These are phyloP conservation scores for Gymnocephalus cernua DNA, from an alignment of 2,113 vertebrate species.

Conservation along the genomic window DNA sequence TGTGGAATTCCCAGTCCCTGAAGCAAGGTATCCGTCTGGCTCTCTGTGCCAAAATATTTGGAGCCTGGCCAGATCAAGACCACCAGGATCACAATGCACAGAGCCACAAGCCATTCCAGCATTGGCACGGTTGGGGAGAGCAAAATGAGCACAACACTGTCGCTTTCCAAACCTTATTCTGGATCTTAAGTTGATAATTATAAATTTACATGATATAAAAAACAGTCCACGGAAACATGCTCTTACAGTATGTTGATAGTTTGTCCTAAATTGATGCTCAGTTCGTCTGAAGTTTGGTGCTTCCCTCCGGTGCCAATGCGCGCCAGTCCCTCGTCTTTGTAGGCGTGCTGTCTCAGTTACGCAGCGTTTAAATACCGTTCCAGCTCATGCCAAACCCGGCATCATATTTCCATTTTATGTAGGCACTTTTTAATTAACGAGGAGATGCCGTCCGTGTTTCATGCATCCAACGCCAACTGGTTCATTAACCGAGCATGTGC, in stretches of 20 bases:
- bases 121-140: constrained; percentile 71
- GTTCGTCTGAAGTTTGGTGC: constrained; percentile 31
- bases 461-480: neutral
- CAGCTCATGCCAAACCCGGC: neutral
- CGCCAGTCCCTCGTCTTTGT: constrained; percentile 27
- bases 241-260: neutral
- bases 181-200: neutral
- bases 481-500: neutral
- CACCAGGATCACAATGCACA: constrained; percentile 80
- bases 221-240: neutral
- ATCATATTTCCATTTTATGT: neutral
- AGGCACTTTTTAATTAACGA: neutral
- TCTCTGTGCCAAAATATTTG: constrained; percentile 69
- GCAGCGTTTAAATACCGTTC: constrained; percentile 7
- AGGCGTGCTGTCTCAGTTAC: constrained; percentile 14
- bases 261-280: neutral
- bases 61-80: constrained; percentile 76
- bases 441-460: neutral
- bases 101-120: constrained; percentile 82
- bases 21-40: constrained; percentile 42
- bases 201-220: neutral
- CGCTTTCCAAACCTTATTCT: constrained; percentile 1
- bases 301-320: constrained; percentile 47
- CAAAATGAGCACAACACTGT: constrained; percentile 1
- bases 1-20: constrained; percentile 52